Evolutionary conservation across 2,888 invertebrate genomes (phyloP).

Genomic region (Plagodis pulveraria): DNA sequence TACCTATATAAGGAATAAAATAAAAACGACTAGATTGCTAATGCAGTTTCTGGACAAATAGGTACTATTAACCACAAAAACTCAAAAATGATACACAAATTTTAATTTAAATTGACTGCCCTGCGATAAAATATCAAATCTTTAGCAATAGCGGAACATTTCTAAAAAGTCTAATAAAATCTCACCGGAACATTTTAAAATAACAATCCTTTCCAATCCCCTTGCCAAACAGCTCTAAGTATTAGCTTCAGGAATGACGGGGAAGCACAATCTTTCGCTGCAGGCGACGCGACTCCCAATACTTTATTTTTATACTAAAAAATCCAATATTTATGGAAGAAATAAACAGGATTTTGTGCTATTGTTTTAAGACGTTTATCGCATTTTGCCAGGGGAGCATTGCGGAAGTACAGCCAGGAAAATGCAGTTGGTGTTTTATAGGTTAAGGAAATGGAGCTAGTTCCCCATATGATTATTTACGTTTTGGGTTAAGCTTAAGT

Average conservation of each 20-base stretch:
- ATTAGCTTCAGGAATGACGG: constrained; percentile 13
- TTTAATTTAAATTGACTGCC: no score
- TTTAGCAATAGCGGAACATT: background rate
- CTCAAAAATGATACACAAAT: no score
- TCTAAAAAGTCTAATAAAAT: background rate
- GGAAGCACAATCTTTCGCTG: constrained; percentile 40
- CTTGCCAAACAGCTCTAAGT: constrained; percentile 20
- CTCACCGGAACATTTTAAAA: constrained; percentile 18
- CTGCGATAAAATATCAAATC: no score
- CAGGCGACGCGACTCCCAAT: constrained; percentile 29
- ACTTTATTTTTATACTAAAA: constrained; percentile 34
- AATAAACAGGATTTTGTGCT: constrained; percentile 20
- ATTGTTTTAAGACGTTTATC: constrained; percentile 31
- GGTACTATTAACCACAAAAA: no score
- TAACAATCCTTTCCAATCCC: constrained; percentile 21
- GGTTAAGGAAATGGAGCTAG: constrained; percentile 1
- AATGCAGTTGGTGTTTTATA: constrained; percentile 8
- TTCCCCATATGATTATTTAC: no score
- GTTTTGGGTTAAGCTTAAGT: no score
- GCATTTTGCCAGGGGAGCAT: constrained; percentile 6
- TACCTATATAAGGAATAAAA: no score
- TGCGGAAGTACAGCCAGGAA: background rate
- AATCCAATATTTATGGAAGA: constrained; percentile 38
- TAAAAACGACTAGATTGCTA: no score
- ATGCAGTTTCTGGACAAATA: no score